A percentile compares a stretch with the other conserved stretches of the same genome.
phyloP scores from a whole-genome alignment of 1,140 invertebrate genomes.

The Agraylea sexmaculata region DNA sequence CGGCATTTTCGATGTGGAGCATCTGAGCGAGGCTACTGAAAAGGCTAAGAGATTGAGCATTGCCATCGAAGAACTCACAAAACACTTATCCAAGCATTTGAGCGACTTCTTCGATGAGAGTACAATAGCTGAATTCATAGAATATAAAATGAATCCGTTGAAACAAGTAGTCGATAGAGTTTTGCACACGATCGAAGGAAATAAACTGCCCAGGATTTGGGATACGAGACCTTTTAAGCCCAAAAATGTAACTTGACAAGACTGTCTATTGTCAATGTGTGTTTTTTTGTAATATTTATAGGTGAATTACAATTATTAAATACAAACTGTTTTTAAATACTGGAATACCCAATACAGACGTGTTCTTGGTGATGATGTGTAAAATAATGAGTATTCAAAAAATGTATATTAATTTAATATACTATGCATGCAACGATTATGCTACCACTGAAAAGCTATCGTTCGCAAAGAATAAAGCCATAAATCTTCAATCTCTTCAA shows the following conservation, averaged over 20 bases:
- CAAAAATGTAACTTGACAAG: not conserved
- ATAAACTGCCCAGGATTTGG: slow-evolving; percentile 7
- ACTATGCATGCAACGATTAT: no score
- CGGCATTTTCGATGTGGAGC: not conserved
- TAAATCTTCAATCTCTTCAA: no score
- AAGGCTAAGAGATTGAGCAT: slow-evolving; percentile 3
- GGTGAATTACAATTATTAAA: no score
- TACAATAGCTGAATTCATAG: slow-evolving; percentile 12
- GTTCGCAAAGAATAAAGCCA: no score
- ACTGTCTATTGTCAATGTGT: no score
- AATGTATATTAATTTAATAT: no score
- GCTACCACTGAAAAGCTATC: no score
- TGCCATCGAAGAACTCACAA: slow-evolving; percentile 1
- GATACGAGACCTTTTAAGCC: slow-evolving; percentile 14
- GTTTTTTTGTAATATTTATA: no score
- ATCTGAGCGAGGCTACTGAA: slow-evolving; percentile 1
- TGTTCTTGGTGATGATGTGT: no score
- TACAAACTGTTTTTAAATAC: no score
- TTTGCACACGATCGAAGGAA: slow-evolving; percentile 1
- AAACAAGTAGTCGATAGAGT: slow-evolving; percentile 9
- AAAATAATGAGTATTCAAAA: no score
- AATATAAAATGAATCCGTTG: slow-evolving; percentile 13
- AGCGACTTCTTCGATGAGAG: slow-evolving; percentile 10
- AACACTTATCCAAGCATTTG: slow-evolving; percentile 7
- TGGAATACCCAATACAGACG: no score